Percentiles rank a stretch among this genome's conserved stretches.
Conservation (phyloP, 2,797 vertebrate species). For the Scolopax bukidnonensis region DNA sequence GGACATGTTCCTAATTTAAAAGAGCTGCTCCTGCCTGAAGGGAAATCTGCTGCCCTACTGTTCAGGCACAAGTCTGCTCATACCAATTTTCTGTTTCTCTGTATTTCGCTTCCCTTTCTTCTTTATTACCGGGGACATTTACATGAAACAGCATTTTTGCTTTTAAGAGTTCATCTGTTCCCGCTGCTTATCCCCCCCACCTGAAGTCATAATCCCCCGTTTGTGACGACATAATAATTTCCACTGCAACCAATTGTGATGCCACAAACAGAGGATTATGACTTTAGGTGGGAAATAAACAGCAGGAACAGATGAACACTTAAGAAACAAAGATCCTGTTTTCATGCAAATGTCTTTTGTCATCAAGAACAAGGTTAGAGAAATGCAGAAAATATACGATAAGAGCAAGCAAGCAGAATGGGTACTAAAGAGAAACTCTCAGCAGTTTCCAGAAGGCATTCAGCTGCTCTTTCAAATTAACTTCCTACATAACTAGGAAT, state of each 20-base stretch:
- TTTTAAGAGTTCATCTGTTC: constrained; percentile 60
- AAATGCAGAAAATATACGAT: constrained; percentile 23
- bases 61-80: constrained; percentile 18
- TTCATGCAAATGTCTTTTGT: constrained; percentile 72
- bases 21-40: constrained; percentile 52
- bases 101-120: constrained; percentile 35
- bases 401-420: constrained; percentile 56
- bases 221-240: constrained; percentile 53
- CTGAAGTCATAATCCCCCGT: constrained; percentile 60
- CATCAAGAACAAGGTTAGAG: constrained; percentile 70
- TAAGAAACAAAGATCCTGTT: constrained; percentile 73
- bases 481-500: constrained; percentile 56
- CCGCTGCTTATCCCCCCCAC: constrained; percentile 54
- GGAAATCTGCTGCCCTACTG: constrained; percentile 53
- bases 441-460: constrained; percentile 60
- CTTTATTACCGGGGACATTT: constrained; percentile 49
- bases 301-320: constrained; percentile 58
- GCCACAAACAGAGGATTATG: constrained; percentile 35
- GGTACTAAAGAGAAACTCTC: constrained; percentile 54
- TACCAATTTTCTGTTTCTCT: constrained; percentile 44
- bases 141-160: constrained; percentile 39
- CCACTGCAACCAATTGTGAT: constrained; percentile 44
- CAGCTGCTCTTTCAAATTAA: constrained; percentile 69
- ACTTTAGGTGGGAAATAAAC: constrained; percentile 53
- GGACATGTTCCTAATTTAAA: constrained; percentile 36